Evolutionary conservation across 2,888 invertebrate species (phyloP).

Genomic region (Chrysolina americana): DNA sequence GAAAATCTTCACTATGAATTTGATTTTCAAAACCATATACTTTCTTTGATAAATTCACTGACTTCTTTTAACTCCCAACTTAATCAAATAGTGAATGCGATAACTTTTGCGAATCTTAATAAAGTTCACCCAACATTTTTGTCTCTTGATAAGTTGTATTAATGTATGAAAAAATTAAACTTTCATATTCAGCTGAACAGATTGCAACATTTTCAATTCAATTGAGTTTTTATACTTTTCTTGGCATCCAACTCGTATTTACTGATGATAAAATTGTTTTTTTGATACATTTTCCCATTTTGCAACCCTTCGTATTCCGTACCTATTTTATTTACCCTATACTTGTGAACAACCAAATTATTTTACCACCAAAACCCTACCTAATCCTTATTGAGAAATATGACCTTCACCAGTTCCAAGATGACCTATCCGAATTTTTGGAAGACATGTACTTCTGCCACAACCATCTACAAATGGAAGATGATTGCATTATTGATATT

Average conservation of each 20-base stretch:
- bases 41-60: no score
- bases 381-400: constrained; percentile 26
- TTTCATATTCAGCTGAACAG: background rate
- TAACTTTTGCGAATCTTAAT: background rate
- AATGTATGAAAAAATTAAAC: background rate
- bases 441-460: background rate
- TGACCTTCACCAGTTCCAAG: background rate
- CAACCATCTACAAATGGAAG: background rate
- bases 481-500: background rate
- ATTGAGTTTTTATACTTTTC: background rate
- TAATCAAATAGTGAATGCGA: background rate
- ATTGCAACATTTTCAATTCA: background rate
- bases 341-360: constrained; percentile 23
- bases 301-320: background rate
- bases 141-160: no score
- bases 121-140: background rate
- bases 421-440: background rate
- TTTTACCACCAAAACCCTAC: constrained; percentile 19
- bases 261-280: background rate
- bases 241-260: background rate
- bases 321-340: background rate
- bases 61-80: no score
- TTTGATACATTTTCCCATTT: background rate
- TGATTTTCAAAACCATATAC: no score
- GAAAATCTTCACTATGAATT: no score